These are phyloP conservation scores for Ameiurus melas DNA, from an alignment of 2,113 vertebrate species.

Conservation along the genomic window DNA sequence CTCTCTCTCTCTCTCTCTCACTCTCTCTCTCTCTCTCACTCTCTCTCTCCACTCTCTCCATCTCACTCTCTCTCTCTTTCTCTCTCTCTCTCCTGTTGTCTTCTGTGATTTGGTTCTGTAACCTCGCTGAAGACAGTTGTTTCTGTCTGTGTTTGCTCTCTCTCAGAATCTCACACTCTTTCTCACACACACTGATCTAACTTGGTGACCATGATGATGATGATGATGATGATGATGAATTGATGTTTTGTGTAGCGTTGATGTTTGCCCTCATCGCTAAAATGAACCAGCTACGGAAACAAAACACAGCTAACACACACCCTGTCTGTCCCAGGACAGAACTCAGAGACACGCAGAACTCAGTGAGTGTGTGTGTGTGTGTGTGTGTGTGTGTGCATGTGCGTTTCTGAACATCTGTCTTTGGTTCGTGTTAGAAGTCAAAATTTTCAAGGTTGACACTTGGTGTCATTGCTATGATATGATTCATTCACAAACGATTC, in stretches of 20 bases:
- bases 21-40: background rate
- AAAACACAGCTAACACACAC: background rate
- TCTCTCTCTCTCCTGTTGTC: background rate
- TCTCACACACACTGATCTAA: background rate
- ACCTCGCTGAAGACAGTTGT: background rate
- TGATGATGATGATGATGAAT: slow-evolving; percentile 18
- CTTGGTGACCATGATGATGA: background rate
- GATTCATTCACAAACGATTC: background rate
- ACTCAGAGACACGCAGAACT: background rate
- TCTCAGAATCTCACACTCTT: background rate
- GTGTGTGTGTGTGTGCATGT: background rate
- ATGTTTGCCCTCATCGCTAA: background rate
- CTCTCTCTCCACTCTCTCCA: background rate
- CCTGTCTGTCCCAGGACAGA: background rate
- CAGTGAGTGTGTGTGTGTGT: background rate
- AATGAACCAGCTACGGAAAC: slow-evolving; percentile 7
- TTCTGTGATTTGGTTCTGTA: background rate
- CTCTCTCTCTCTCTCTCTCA: too few species aligned
- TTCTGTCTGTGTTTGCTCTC: background rate
- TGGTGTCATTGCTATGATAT: background rate
- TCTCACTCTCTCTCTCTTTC: background rate
- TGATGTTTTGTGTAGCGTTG: background rate
- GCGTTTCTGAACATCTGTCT: background rate
- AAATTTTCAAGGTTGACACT: background rate
- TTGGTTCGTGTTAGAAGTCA: slow-evolving; percentile 7